phyloP scores from a whole-genome alignment of 2,113 vertebrate genomes.

The Fregetta grallaria region DNA sequence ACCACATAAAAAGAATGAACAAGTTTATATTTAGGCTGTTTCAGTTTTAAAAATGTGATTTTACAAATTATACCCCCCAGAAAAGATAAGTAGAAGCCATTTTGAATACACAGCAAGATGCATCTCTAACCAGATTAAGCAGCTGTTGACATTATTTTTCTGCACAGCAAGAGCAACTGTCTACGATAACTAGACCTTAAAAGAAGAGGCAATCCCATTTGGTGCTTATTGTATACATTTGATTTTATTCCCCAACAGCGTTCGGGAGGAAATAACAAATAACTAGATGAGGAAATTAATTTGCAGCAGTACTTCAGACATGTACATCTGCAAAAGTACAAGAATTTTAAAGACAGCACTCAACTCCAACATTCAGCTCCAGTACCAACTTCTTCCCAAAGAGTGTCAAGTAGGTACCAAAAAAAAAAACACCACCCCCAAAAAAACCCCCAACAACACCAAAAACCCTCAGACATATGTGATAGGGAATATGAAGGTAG shows the following conservation, averaged over 20 bases:
- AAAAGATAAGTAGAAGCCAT: conserved; percentile 71
- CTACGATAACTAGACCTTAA: conserved; percentile 29
- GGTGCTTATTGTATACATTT: background rate
- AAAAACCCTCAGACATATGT: too few species aligned
- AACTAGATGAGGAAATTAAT: conserved; percentile 49
- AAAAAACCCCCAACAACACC: too few species aligned
- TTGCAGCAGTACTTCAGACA: conserved; percentile 34
- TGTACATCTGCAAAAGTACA: background rate
- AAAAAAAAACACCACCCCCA: background rate
- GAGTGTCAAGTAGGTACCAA: background rate
- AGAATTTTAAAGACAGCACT: background rate
- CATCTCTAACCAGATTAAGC: conserved; percentile 75
- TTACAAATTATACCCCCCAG: conserved; percentile 58
- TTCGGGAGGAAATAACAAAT: conserved; percentile 22
- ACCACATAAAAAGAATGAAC: background rate
- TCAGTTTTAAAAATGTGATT: conserved; percentile 63
- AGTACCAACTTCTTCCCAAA: background rate
- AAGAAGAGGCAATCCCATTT: conserved; percentile 18
- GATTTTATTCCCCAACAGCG: background rate
- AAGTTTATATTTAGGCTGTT: conserved; percentile 15
- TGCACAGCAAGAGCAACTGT: conserved; percentile 56
- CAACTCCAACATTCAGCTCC: background rate
- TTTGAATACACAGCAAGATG: conserved; percentile 77
- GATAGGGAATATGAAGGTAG: background rate
- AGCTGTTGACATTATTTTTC: conserved; percentile 67